These are phyloP conservation scores for Drosophila tanythrix DNA, from an alignment of 2,888 invertebrate genomes.

Conservation along the genomic window DNA sequence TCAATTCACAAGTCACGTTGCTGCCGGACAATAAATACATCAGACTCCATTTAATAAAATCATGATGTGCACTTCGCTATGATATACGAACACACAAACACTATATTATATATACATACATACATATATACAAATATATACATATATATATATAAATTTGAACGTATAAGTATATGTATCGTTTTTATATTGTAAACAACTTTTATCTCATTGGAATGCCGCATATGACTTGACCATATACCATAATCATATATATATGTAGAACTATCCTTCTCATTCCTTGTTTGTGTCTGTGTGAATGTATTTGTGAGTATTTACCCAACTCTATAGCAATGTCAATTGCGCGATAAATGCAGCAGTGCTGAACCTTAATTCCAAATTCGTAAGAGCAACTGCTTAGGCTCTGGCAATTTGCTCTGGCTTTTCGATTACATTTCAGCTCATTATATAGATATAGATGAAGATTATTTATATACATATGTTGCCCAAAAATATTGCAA, in stretches of 20 bases:
- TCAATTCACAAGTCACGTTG: conserved; percentile 84
- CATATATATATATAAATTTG: conserved; percentile 21
- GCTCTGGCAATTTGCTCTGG: conserved; percentile 58
- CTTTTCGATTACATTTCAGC: conserved; percentile 46
- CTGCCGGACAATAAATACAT: conserved; percentile 84
- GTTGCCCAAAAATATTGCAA: conserved; percentile 22
- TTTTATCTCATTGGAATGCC: conserved; percentile 79
- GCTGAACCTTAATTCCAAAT: conserved; percentile 66
- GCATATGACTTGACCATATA: conserved; percentile 50
- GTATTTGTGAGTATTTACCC: conserved; percentile 27
- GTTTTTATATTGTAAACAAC: conserved; percentile 72
- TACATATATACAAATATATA: conserved; percentile 11
- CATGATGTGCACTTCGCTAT: conserved; percentile 83
- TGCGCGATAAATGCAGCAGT: conserved; percentile 69
- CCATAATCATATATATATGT: conserved; percentile 5
- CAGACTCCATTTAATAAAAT: conserved; percentile 84
- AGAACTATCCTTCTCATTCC: conserved; percentile 13
- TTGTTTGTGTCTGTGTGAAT: conserved; percentile 1
- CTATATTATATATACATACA: conserved; percentile 54
- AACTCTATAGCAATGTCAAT: conserved; percentile 61
- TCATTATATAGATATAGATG: conserved; percentile 36
- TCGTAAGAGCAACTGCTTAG: conserved; percentile 48
- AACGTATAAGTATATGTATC: conserved; percentile 44
- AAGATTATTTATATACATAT: conserved; percentile 6
- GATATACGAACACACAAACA: conserved; percentile 56